Evolutionary conservation across 2,888 invertebrate species (phyloP), one percentile per base, ranked within the genome.

Genomic region (Habroteleia sp.): DNA sequence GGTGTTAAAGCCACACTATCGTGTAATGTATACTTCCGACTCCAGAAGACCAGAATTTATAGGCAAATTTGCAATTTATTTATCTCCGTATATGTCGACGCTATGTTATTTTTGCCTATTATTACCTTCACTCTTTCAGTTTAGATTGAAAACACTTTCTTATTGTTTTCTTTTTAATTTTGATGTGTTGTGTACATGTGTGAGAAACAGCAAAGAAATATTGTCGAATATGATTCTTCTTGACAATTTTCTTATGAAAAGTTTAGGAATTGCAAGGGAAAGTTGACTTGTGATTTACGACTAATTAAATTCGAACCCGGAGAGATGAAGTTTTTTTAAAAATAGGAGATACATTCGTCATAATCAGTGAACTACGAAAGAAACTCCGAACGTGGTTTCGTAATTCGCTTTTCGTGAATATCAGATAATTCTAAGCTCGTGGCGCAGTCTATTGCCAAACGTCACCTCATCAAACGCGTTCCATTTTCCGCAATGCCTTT

Each of bases 391-490:
- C 37, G 37, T 8, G 13, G 13, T 17, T 39, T 39, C 39, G 20
- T 20, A 4, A 20, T 16, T 35, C 16, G 7, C 35, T 16, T 35
- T 16, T 33, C 35, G 7, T 23, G 33, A 20, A 6, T 6, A 20
- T 29, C 11, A 13, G 48, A 20, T 50, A 50, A 23, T 52, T 52
- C 8, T 37, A 37, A 14, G 6, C 37, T 17, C 48, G 48, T 20
- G 33, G 20, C 16, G 16, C 52, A 17, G 37, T 54, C 39, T 39
- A 41, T 41, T 41, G 31, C 13, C 23, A 27, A 44, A 27, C 27
- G 60, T 60, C 46, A 39, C 44, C 29, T 17, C 37, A 17, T 60
- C 60, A 46, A 46, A 46, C 11, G 13, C 60, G 60, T 60, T 60
- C 44, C 27, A 46, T 46, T 60, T 60, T 27, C 25, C 37, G 37